A percentile compares a stretch with the other conserved stretches of the same genome.
Conservation (phyloP, 2,113 vertebrate species). For the Triplophysa tibetana region DNA sequence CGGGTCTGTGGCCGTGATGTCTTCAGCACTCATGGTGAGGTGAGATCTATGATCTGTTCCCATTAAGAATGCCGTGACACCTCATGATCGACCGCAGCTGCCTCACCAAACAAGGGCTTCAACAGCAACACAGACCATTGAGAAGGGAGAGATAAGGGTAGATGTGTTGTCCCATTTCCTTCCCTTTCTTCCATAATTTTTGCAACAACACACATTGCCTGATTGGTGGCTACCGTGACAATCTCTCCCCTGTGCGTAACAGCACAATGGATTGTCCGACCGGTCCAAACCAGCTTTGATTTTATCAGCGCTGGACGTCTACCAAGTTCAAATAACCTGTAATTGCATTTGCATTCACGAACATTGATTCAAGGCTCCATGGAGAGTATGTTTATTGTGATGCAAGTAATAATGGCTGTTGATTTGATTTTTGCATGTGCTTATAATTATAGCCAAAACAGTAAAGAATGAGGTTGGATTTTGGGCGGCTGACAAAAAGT, state of each 20-base stretch:
- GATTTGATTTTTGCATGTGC: constrained; percentile 45
- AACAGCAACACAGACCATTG: neutral
- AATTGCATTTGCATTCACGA: constrained; percentile 47
- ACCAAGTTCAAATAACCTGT: constrained; percentile 43
- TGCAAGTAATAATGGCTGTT: constrained; percentile 36
- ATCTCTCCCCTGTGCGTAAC: constrained; percentile 1
- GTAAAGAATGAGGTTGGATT: constrained; percentile 22
- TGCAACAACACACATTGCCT: neutral
- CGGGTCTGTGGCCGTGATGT: constrained; percentile 52
- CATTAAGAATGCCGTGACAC: constrained; percentile 57
- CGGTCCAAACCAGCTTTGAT: constrained; percentile 31
- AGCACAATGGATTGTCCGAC: constrained; percentile 19
- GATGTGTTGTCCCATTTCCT: neutral
- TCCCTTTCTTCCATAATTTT: neutral
- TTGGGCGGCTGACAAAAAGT: constrained; percentile 26
- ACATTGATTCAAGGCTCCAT: constrained; percentile 38
- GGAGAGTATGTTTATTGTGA: constrained; percentile 36
- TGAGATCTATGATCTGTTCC: constrained; percentile 63
- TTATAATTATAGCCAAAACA: constrained; percentile 33
- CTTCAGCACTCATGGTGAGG: constrained; percentile 43
- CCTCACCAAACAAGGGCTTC: constrained; percentile 46
- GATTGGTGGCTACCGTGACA: constrained; percentile 31
- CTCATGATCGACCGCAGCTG: constrained; percentile 51
- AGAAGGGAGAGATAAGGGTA: constrained; percentile 36
- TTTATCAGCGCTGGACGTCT: constrained; percentile 45